A percentile compares a stretch with the other conserved stretches of the same genome.
Conservation (phyloP, 2,888 invertebrate genomes). For the Lysandra coridon region DNA sequence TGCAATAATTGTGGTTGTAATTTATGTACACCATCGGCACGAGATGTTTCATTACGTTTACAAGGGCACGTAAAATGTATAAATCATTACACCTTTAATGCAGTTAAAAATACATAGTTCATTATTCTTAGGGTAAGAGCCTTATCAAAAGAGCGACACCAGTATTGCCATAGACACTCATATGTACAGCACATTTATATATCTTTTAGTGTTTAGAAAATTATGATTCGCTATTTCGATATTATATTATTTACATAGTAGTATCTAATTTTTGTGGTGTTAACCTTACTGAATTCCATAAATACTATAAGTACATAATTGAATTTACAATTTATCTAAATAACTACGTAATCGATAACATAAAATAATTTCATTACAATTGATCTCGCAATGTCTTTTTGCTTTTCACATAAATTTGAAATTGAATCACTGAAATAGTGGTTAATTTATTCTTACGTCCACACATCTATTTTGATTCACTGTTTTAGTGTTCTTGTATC, state of each 20-base stretch:
- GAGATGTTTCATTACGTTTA: slow-evolving; percentile 25
- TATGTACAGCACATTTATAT: slow-evolving; percentile 73
- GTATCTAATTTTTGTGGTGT: slow-evolving; percentile 74
- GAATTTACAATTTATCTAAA: slow-evolving; percentile 73
- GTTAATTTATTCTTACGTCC: slow-evolving; percentile 37
- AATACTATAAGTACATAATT: slow-evolving; percentile 73
- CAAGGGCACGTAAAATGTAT: slow-evolving; percentile 24
- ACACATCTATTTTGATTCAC: slow-evolving; percentile 49
- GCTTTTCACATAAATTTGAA: slow-evolving; percentile 50
- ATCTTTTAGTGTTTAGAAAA: slow-evolving; percentile 63
- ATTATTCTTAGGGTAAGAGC: slow-evolving; percentile 32
- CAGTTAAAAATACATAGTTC: slow-evolving; percentile 24
- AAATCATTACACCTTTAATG: slow-evolving; percentile 26
- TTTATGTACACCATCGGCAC: slow-evolving; percentile 19
- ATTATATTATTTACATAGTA: slow-evolving; percentile 72
- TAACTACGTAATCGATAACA: slow-evolving; percentile 64
- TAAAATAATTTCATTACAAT: slow-evolving; percentile 62
- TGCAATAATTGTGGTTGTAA: slow-evolving; percentile 22
- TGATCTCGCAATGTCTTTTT: slow-evolving; percentile 57
- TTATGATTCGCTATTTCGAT: slow-evolving; percentile 58
- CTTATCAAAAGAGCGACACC: slow-evolving; percentile 35
- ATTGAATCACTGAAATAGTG: slow-evolving; percentile 50
- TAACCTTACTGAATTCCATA: slow-evolving; percentile 79
- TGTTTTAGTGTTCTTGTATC: slow-evolving; percentile 49
- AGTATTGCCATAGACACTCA: slow-evolving; percentile 48